phyloP scores from a whole-genome alignment of 2,113 vertebrate species.

The Cygnus buccinator region DNA sequence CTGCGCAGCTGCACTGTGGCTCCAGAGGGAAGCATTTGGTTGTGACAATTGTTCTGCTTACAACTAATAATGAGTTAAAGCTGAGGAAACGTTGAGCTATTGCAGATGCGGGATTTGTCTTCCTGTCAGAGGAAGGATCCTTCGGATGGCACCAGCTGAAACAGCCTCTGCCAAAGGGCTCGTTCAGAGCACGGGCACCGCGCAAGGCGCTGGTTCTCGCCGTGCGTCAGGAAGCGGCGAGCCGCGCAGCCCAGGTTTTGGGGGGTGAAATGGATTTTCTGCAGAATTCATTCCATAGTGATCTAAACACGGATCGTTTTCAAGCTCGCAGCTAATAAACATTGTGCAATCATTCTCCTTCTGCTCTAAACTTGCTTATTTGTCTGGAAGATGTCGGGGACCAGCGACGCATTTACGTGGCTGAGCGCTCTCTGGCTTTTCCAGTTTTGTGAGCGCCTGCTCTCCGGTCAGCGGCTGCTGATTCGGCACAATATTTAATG shows the following conservation, averaged over 20 bases:
- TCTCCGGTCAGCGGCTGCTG: background rate
- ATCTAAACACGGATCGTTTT: background rate
- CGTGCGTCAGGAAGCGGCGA: background rate
- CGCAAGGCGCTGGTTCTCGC: fast-evolving
- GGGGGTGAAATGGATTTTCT: background rate
- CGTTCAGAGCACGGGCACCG: fast-evolving
- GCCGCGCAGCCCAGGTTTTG: fast-evolving
- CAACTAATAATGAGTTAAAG: background rate
- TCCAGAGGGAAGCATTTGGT: background rate
- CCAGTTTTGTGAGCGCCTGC: background rate
- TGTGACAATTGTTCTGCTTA: no score
- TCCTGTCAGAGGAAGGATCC: background rate
- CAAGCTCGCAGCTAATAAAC: background rate
- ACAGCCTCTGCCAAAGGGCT: background rate
- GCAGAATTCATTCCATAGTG: background rate
- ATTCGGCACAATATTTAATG: background rate
- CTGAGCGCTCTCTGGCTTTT: background rate
- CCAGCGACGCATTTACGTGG: background rate
- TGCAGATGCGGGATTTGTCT: background rate
- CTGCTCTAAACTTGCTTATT: slow-evolving; percentile 5
- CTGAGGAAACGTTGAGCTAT: background rate
- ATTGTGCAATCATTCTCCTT: background rate
- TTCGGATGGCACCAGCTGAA: background rate
- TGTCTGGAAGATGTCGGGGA: slow-evolving; percentile 1
- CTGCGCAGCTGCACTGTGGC: background rate